Base-by-base conservation (phyloP, 2,797 vertebrate genomes). In the Garrulus glandarius region DNA sequence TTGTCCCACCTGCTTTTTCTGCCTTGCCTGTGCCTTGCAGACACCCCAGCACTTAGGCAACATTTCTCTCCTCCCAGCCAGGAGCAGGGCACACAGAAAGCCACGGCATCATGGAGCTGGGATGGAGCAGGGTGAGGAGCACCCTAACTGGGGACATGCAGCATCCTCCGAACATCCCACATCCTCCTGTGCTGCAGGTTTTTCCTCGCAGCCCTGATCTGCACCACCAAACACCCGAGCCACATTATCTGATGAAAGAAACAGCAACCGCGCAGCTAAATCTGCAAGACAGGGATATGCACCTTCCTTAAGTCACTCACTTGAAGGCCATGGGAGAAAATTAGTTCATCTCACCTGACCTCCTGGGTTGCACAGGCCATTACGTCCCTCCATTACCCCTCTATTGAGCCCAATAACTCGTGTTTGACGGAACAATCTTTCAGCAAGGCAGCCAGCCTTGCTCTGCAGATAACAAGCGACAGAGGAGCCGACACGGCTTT, bases 341-440 rank as follows among this genome's bases (percentile, higher is more conserved):
- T 92, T 72, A 92, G 92, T 94, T 91, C 88, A 94, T 97, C 92
- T 95, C 83, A 90, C 92, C 84, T 92, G 94, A 95, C 95, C 94
- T 95, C 86, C 81, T 59, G 52, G 70, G 80, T 76, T 93, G 82
- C 92, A 96, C 68, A 93, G 84, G 89, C 92, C 92, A 93, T 96
- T 96, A 93, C 44, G 1, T 64, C 76, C 60, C 84, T 77, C 68
- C 6, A 79, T 82, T 89, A 90, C 84, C 89, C 86, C 81, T 81
- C 91, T 87, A 22, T 10, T 78, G 93, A 95, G 93, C 70, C 86
- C 91, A 95, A 77, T 94, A 96, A 96, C 84, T 96, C 6, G 16
- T 59, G 71, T 91, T 91, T 87, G 87, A 93, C 92, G 84, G 78
- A 94, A 77, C 74, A 76, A 93, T 94, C 91, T 76, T 93, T 96